Percentiles rank a stretch among this genome's conserved stretches.
phyloP scores from a whole-genome alignment of 2,797 vertebrate species.

The Pseudochromis fuscus region DNA sequence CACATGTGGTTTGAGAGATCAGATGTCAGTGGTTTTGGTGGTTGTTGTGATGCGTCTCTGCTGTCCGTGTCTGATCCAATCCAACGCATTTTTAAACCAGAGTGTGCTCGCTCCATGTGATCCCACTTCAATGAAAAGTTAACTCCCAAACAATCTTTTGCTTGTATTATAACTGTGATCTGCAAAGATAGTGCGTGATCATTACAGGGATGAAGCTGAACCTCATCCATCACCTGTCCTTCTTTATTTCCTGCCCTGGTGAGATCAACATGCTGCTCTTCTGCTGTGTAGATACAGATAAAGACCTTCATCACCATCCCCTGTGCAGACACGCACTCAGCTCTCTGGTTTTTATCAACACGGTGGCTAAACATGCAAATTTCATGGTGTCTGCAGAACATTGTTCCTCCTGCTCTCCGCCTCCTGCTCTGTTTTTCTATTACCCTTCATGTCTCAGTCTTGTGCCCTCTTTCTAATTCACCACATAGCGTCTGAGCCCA shows the following conservation, averaged over 20 bases:
- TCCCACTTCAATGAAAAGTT: no score
- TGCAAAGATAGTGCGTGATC: background rate
- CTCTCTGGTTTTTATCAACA: constrained; percentile 19
- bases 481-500: constrained; percentile 23
- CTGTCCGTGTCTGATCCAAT: no score
- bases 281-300: constrained; percentile 1
- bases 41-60: no score
- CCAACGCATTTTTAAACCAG: no score
- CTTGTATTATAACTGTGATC: background rate
- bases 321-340: background rate
- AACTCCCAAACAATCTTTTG: no score
- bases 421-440: constrained; percentile 20
- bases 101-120: no score
- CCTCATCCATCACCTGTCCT: constrained; percentile 6
- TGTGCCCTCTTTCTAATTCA: constrained; percentile 31
- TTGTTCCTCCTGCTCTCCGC: background rate
- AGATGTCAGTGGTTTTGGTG: no score
- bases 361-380: constrained; percentile 7
- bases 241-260: background rate
- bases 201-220: background rate
- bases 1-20: no score
- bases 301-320: constrained; percentile 2
- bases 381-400: constrained; percentile 11
- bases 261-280: background rate
- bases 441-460: constrained; percentile 34